Conservation (phyloP, 2,888 invertebrate species). For the Folsomia candida region DNA sequence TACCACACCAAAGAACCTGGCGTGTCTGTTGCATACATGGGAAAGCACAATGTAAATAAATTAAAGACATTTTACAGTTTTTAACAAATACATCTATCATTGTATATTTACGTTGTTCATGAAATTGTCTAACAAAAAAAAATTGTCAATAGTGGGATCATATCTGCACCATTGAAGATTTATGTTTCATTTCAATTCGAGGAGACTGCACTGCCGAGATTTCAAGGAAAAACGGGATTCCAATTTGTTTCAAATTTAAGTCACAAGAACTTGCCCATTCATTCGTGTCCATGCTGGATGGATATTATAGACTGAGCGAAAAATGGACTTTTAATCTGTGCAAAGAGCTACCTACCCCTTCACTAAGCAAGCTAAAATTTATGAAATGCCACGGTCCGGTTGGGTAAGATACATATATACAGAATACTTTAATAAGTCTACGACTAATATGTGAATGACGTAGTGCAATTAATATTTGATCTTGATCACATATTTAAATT, state of each 20-base stretch:
- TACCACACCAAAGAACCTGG: conserved; percentile 67
- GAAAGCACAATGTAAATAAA: conserved; percentile 63
- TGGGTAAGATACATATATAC: conserved; percentile 63
- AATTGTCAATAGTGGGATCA: conserved; percentile 63
- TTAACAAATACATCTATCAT: background rate
- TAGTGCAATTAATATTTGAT: conserved; percentile 10
- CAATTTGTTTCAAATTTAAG: conserved; percentile 70
- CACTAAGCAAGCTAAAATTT: conserved; percentile 67
- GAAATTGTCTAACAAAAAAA: conserved; percentile 1
- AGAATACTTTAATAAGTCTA: background rate
- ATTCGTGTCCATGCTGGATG: conserved; percentile 77
- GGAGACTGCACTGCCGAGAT: conserved; percentile 71
- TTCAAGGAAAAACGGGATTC: conserved; percentile 73
- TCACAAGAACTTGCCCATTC: conserved; percentile 68
- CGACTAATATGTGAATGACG: too few species aligned
- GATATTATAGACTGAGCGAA: conserved; percentile 79
- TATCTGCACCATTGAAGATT: conserved; percentile 76
- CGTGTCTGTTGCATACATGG: conserved; percentile 64
- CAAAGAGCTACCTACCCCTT: conserved; percentile 75
- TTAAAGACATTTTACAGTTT: background rate
- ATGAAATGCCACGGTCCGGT: conserved; percentile 87
- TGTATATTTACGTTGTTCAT: conserved; percentile 1
- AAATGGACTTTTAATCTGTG: conserved; percentile 91
- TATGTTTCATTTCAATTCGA: conserved; percentile 75
- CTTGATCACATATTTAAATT: conserved; percentile 19